A percentile compares a stretch with the other conserved stretches of the same genome.
Evolutionary conservation across 2,888 invertebrate genomes (phyloP).

Genomic region (Melipona beecheii): DNA sequence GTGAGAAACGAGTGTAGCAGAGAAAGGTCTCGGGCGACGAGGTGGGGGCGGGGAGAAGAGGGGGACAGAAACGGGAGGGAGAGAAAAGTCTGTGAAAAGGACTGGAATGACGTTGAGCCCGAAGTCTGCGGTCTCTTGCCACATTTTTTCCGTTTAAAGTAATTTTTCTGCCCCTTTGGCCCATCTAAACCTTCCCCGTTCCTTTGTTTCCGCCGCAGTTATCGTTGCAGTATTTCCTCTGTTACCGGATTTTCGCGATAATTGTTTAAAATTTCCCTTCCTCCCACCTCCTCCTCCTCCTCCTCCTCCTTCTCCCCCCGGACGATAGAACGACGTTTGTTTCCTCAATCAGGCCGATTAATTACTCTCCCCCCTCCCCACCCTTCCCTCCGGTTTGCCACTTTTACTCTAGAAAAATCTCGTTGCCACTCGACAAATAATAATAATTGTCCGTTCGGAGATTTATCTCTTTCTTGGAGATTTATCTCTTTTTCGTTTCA

Average conservation of each 20-base stretch:
- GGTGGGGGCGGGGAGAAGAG: background rate
- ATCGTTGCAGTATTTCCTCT: constrained; percentile 38
- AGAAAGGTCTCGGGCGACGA: background rate
- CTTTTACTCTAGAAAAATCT: constrained; percentile 16
- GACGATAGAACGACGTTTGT: constrained; percentile 39
- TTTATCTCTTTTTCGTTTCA: no score
- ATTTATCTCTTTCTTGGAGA: no score
- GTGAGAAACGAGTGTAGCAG: constrained; percentile 42
- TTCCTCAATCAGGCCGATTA: constrained; percentile 69
- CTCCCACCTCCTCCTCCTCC: background rate
- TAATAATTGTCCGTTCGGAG: no score
- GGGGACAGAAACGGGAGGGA: background rate
- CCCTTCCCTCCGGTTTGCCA: constrained; percentile 7
- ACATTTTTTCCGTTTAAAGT: constrained; percentile 71
- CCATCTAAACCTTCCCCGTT: constrained; percentile 39
- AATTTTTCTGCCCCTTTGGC: constrained; percentile 69
- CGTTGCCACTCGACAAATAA: background rate
- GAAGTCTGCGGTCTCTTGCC: constrained; percentile 52
- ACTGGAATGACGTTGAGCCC: constrained; percentile 40
- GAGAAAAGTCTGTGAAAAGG: constrained; percentile 26
- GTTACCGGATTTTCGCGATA: constrained; percentile 58
- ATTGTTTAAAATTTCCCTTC: constrained; percentile 72
- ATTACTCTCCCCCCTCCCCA: constrained; percentile 44
- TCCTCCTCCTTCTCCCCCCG: background rate
- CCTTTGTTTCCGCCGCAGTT: constrained; percentile 13